phyloP scores from a whole-genome alignment of 2,797 vertebrate genomes.

The Pogoniulus pusillus region DNA sequence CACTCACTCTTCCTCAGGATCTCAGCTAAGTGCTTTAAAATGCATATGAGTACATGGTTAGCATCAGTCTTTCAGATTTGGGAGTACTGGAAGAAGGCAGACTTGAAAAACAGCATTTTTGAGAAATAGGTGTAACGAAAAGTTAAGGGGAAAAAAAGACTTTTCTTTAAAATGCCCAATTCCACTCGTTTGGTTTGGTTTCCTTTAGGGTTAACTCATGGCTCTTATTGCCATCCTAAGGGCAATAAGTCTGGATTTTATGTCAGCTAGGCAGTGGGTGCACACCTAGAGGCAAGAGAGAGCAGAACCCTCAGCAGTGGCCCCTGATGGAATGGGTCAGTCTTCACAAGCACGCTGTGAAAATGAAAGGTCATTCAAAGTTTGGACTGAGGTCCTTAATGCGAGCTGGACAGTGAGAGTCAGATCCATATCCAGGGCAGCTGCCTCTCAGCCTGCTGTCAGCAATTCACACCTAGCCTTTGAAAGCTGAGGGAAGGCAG shows the following conservation, averaged over 20 bases:
- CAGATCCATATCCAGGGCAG: constrained; percentile 1
- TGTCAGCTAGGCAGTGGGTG: neutral
- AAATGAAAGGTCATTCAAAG: neutral
- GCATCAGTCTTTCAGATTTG: neutral
- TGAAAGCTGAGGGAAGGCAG: neutral
- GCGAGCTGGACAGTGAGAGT: neutral
- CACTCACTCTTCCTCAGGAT: neutral
- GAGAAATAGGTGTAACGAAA: neutral
- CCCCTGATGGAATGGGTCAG: neutral
- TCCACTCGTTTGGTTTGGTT: neutral
- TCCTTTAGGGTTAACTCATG: neutral
- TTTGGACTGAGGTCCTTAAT: neutral
- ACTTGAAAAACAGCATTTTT: neutral
- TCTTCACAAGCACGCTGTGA: neutral
- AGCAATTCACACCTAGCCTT: neutral
- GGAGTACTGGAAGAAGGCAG: neutral
- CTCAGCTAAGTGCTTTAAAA: neutral
- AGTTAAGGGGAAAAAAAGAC: neutral
- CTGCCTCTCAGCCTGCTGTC: neutral
- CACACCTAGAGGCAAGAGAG: neutral
- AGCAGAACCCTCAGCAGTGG: neutral
- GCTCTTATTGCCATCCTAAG: neutral
- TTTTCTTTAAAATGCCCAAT: neutral
- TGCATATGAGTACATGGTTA: neutral
- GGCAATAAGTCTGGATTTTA: neutral